A percentile compares a stretch with the other conserved stretches of the same genome.
Evolutionary conservation across 2,797 vertebrate genomes (phyloP).

Genomic region (Notamacropus eugenii): DNA sequence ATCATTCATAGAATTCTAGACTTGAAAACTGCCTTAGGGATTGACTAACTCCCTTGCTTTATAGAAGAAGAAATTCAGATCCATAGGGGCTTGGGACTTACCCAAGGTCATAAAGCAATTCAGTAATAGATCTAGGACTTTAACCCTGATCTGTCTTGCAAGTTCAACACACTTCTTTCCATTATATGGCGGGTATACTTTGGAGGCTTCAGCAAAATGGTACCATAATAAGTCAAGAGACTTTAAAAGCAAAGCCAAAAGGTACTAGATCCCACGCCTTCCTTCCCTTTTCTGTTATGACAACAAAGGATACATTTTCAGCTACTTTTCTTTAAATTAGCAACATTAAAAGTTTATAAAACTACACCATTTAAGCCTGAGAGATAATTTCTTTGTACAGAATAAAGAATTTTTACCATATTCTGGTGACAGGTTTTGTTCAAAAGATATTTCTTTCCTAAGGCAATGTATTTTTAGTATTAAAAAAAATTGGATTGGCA

Average conservation of each 20-base stretch:
- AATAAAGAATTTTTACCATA: conserved; percentile 48
- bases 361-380: conserved; percentile 39
- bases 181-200: not conserved
- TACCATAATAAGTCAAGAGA: conserved; percentile 5
- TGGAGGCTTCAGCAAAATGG: not conserved
- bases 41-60: not conserved
- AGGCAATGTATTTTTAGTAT: conserved; percentile 27
- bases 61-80: not conserved
- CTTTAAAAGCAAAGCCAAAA: conserved; percentile 31
- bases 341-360: conserved; percentile 46
- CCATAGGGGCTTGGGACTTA: too few relatives aligned
- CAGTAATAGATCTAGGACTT: not conserved
- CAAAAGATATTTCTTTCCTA: conserved; percentile 42
- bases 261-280: conserved; percentile 22
- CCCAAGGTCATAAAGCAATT: not conserved
- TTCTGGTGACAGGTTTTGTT: conserved; percentile 37
- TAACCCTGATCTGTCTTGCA: not conserved
- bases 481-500: not conserved
- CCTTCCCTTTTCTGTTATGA: conserved; percentile 6
- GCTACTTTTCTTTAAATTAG: conserved; percentile 37
- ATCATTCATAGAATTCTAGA: not conserved
- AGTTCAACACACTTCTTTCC: not conserved
- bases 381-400: conserved; percentile 27
- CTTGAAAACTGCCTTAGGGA: not conserved
- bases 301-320: conserved; percentile 39